Conservation (phyloP, 1,140 invertebrate species). For the Drosophila nasuta region DNA sequence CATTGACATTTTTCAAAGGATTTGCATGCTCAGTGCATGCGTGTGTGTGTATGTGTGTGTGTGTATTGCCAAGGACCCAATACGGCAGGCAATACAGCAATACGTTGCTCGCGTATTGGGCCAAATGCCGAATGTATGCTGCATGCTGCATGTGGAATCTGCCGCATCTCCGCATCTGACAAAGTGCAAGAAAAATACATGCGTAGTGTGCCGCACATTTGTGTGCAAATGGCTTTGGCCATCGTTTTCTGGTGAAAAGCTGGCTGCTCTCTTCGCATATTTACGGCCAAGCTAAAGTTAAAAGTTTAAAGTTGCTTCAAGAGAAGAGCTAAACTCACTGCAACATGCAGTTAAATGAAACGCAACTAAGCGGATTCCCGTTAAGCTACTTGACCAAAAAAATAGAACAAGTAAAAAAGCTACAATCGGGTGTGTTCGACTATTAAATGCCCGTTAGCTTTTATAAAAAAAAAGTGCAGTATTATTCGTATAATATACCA, state of each 20-base stretch:
- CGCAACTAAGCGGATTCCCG: constrained; percentile 62
- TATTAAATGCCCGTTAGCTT: no score
- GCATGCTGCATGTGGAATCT: neutral
- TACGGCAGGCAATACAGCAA: neutral
- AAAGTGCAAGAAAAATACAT: constrained; percentile 75
- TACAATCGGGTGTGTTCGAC: no score
- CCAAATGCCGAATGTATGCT: constrained; percentile 11
- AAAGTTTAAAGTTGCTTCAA: constrained; percentile 24
- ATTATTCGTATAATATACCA: no score
- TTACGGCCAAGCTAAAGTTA: constrained; percentile 21
- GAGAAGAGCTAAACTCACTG: constrained; percentile 7
- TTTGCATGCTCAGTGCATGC: constrained; percentile 59
- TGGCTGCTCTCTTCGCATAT: constrained; percentile 20
- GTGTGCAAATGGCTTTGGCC: constrained; percentile 12
- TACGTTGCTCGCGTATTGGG: neutral
- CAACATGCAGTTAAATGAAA: constrained; percentile 12
- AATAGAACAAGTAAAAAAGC: neutral
- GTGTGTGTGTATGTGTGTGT: neutral
- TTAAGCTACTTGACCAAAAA: constrained; percentile 50
- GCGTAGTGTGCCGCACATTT: constrained; percentile 27
- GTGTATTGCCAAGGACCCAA: neutral
- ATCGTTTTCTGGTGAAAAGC: constrained; percentile 29
- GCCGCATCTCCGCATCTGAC: constrained; percentile 34
- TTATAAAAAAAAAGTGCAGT: no score
- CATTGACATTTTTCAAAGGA: constrained; percentile 79